phyloP scores from a whole-genome alignment of 1,140 invertebrate genomes.

The Andrena cerasifolii region DNA sequence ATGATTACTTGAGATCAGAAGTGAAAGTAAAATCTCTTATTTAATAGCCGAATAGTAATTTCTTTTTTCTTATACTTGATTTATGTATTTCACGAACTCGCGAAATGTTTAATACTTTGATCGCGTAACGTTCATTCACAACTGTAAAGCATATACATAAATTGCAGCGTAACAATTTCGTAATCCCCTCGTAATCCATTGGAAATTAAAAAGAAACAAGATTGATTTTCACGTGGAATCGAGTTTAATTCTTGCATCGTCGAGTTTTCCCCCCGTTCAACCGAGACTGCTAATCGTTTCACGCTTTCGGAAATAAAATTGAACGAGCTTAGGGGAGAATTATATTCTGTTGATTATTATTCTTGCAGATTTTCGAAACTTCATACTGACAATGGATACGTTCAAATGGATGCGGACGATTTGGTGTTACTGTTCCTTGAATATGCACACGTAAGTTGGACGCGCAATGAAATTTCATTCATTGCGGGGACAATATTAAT shows the following conservation, averaged over 20 bases:
- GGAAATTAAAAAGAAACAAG: constrained; percentile 9
- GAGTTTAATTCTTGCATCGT: background rate
- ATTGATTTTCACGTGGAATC: background rate
- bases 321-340: background rate
- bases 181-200: background rate
- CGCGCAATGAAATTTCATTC: constrained; percentile 4
- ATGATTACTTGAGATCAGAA: no score
- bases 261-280: background rate
- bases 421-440: no score
- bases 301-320: background rate
- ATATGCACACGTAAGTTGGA: background rate
- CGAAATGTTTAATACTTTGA: no score
- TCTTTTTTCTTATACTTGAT: no score
- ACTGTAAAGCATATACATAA: background rate
- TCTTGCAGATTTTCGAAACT: background rate
- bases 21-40: no score
- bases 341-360: background rate
- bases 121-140: background rate
- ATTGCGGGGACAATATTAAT: background rate
- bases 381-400: background rate
- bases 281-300: background rate
- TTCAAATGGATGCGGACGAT: background rate
- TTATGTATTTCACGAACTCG: no score
- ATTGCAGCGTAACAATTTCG: background rate
- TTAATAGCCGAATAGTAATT: no score